A percentile compares a stretch with the other conserved stretches of the same genome.
Conservation (phyloP, 1,140 invertebrate genomes). For the Adoxophyes honmai region DNA sequence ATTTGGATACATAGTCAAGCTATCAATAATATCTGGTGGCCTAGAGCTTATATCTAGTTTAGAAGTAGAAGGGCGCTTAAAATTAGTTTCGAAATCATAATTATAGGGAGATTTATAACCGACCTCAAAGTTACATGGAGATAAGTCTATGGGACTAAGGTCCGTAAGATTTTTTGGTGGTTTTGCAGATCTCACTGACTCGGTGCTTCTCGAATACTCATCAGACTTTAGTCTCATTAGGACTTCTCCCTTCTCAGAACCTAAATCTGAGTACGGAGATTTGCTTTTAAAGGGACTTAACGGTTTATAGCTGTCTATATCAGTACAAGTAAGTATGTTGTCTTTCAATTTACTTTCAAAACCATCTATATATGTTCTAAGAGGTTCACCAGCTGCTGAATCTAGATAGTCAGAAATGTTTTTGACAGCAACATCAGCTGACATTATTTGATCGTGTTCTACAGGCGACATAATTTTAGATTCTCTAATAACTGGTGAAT, state of each 20-base stretch:
- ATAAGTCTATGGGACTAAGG: conserved; percentile 54
- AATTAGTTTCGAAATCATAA: conserved; percentile 43
- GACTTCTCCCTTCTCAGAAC: conserved; percentile 37
- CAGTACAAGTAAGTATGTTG: conserved; percentile 25
- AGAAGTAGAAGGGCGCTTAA: conserved; percentile 35
- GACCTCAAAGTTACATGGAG: conserved; percentile 36
- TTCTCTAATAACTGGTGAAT: not conserved
- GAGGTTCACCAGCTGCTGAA: conserved; percentile 62
- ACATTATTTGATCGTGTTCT: conserved; percentile 7
- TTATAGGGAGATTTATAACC: conserved; percentile 29
- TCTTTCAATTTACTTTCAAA: conserved; percentile 60
- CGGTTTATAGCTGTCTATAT: conserved; percentile 30
- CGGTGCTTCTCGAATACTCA: conserved; percentile 30
- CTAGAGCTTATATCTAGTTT: conserved; percentile 31
- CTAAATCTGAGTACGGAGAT: conserved; percentile 29
- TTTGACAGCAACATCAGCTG: conserved; percentile 29
- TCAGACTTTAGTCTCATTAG: conserved; percentile 35
- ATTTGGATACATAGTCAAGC: conserved; percentile 66
- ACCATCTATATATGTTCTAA: conserved; percentile 69
- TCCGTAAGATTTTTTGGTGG: conserved; percentile 44
- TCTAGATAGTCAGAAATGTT: conserved; percentile 65
- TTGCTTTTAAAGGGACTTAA: conserved; percentile 29
- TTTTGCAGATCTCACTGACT: conserved; percentile 35
- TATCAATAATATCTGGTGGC: conserved; percentile 66
- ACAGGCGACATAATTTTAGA: conserved; percentile 18